Evolutionary conservation across 2,888 invertebrate species (phyloP).

Genomic region (Nomada lathburiana): DNA sequence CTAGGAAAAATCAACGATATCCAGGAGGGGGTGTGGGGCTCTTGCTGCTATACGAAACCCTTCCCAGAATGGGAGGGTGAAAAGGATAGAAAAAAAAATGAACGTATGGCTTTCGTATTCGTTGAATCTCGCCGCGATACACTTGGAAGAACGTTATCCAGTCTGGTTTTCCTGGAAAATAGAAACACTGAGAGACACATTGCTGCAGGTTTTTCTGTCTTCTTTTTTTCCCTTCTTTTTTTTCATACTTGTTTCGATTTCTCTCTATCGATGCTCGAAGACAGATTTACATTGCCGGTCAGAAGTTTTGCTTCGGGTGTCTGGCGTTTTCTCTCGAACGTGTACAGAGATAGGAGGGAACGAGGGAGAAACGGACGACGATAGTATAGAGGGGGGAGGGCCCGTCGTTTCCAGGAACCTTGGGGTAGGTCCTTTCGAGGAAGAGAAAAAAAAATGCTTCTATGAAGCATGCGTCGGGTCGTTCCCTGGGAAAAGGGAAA

Average conservation of each 20-base stretch:
- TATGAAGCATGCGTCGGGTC: conserved; percentile 69
- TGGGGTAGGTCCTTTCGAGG: conserved; percentile 78
- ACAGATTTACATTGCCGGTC: conserved; percentile 16
- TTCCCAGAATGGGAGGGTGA: neutral
- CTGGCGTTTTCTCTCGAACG: conserved; percentile 15
- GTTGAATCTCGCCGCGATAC: neutral
- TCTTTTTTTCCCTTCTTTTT: neutral
- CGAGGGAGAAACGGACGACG: conserved; percentile 21
- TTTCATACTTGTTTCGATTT: neutral
- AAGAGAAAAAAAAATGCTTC: conserved; percentile 70
- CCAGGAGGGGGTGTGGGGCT: neutral
- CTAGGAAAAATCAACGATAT: neutral
- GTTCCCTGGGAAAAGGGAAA: conserved; percentile 71
- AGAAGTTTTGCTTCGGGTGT: conserved; percentile 6
- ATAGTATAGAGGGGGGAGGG: conserved; percentile 36
- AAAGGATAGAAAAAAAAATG: neutral
- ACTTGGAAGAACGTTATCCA: conserved; percentile 4
- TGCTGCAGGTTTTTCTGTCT: neutral
- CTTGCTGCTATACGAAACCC: neutral
- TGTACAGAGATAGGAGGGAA: conserved; percentile 22
- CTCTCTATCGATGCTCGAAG: neutral
- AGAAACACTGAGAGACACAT: neutral
- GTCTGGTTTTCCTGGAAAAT: conserved; percentile 10
- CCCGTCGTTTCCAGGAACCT: conserved; percentile 78
- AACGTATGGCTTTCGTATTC: conserved; percentile 25